Evolutionary conservation across 2,113 vertebrate genomes (phyloP).

Genomic region (Nestor notabilis): DNA sequence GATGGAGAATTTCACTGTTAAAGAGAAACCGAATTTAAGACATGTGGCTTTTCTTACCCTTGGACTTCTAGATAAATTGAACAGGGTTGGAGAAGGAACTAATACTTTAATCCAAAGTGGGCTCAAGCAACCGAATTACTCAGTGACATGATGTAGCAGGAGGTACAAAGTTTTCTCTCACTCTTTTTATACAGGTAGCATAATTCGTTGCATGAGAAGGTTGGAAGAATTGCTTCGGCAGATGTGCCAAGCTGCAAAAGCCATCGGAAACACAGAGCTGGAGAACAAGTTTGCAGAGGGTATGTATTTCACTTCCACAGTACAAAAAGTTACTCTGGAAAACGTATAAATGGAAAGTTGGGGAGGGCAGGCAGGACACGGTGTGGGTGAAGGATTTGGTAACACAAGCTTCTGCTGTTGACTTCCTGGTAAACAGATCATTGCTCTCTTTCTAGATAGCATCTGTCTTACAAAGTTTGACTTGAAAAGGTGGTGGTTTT

Average conservation of each 20-base stretch:
- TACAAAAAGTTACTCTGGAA: not conserved
- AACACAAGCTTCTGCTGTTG: not conserved
- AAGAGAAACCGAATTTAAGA: not conserved
- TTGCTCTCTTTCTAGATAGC: not conserved
- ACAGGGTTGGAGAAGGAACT: not conserved
- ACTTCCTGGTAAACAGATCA: not conserved
- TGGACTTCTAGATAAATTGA: not conserved
- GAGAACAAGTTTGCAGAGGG: slow-evolving; percentile 98
- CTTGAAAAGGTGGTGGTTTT: not conserved
- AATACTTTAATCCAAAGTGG: not conserved
- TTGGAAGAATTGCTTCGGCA: slow-evolving; percentile 94
- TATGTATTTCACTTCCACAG: slow-evolving; percentile 52
- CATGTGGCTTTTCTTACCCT: not conserved
- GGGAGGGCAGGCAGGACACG: not conserved
- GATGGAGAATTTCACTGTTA: not conserved
- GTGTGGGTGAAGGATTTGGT: not conserved
- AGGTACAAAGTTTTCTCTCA: not conserved
- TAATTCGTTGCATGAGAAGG: slow-evolving; percentile 96
- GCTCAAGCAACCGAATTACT: not conserved
- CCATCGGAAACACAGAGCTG: slow-evolving; percentile 97
- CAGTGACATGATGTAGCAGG: not conserved
- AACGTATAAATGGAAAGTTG: not conserved
- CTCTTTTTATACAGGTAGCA: slow-evolving; percentile 82
- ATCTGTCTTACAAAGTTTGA: not conserved
- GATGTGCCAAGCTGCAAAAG: slow-evolving; percentile 98